Evolutionary conservation across 2,113 vertebrate species (phyloP), one percentile per base, ranked within the genome.

Genomic region (Phasianus colchicus): DNA sequence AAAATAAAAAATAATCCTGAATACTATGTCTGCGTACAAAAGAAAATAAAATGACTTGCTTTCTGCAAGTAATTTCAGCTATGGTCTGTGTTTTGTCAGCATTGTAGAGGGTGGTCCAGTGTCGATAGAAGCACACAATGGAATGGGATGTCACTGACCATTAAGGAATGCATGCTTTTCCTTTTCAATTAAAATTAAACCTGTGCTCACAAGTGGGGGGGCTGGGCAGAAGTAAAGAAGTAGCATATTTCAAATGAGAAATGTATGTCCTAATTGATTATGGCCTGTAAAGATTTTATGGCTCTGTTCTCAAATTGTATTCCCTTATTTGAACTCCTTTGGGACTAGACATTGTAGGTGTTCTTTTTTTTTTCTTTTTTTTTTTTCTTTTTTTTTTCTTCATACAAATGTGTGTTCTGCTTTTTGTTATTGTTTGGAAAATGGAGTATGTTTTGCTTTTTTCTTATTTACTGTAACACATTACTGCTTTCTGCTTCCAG

Each of bases 401-500:
- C 42, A 13, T n/a, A 55, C 54, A 78, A 48, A 67, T 40, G 52
- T 83, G 20, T 8, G 6, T 77, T 72, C 34, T 50, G 38, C 22
- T 52, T 30, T 65, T 66, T 79, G 15, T 65, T 87, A 61, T 60
- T 86, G 5, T 76, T 36, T 86, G 54, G 65, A 79, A 83, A 74
- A 92, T 34, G 6, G 54, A 83, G 30, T 82, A 10, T 52, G 40
- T 70, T 84, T 83, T 91, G 38, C 36, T 50, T 2, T 94, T 93
- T 80, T 55, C 52, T 67, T 81, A 55, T 61, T 95, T 67, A 27
- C 19, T 88, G 1, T 61, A 90, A 72, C 3, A 1, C 48, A 64
- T 74, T 91, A 47, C 47, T 69, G 3, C 54, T 93, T 89, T 94
- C 60, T 91, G 42, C 48, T 93, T 95, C 80, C 50, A 96, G 32